A percentile compares a stretch with the other conserved stretches of the same genome.
Evolutionary conservation across 2,888 invertebrate genomes (phyloP).

Genomic region (Nomada fabriciana): DNA sequence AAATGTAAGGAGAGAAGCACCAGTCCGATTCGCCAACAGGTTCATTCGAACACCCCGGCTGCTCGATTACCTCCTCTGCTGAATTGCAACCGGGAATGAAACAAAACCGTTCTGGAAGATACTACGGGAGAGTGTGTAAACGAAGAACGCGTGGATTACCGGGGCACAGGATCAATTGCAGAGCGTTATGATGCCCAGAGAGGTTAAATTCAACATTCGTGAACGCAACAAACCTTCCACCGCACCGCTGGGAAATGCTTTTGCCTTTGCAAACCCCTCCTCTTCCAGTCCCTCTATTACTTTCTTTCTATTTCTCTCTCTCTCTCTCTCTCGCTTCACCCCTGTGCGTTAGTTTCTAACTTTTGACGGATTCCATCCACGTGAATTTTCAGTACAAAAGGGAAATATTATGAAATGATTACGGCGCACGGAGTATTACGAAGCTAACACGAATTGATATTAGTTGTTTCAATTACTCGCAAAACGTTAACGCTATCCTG

Average conservation of each 20-base stretch:
- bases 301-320: not conserved
- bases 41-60: not conserved
- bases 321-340: not conserved
- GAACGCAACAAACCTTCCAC: conserved; percentile 24
- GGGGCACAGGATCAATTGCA: conserved; percentile 50
- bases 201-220: conserved; percentile 32
- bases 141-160: conserved; percentile 42
- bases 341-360: not conserved
- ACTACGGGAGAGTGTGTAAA: conserved; percentile 31
- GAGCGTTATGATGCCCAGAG: conserved; percentile 13
- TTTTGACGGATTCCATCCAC: not conserved
- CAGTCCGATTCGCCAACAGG: not conserved
- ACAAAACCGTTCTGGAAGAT: conserved; percentile 27
- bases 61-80: conserved; percentile 22
- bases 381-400: conserved; percentile 23
- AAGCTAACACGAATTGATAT: conserved; percentile 36
- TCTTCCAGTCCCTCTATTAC: not conserved
- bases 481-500: not conserved
- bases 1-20: not conserved
- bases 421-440: not conserved
- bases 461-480: conserved; percentile 45
- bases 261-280: not conserved
- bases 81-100: not conserved
- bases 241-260: not conserved
- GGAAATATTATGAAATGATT: conserved; percentile 37